Base-by-base conservation (phyloP, 2,888 invertebrate species). In the Glaucopsyche alexis region DNA sequence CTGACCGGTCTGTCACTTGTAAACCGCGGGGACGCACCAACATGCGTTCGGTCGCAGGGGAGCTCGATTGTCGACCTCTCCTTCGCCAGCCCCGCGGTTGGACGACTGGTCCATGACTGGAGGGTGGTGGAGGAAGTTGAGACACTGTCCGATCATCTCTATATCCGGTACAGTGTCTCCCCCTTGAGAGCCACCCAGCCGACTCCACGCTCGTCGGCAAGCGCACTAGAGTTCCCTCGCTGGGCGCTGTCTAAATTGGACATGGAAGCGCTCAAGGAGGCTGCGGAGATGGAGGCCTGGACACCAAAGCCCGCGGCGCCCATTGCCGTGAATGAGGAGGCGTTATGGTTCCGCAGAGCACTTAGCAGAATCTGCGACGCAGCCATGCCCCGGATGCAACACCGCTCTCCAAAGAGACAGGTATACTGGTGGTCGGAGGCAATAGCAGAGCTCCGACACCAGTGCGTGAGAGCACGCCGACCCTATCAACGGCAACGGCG, bases 371-470 rank as follows among this genome's bases (percentile, higher is more conserved):
- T 76, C 4, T 76, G 74, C 60, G 74, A 77, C 42, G 73, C 77
- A n/a, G n/a, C n/a, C n/a, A n/a, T n/a, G n/a, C n/a, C n/a, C n/a
- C n/a, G n/a, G n/a, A n/a, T n/a, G n/a, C 13, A 29, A 73, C 4
- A 75, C 75, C 75, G 73, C 74, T 67, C 29, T 14, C 40, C 70
- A 1, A 72, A n/a, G 16, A 42, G 55, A 14, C 69, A 47, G 45
- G 75, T 76, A 2, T 76, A 77, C 71, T 76, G 76, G 77, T 76
- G 77, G 77, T 71, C 77, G 1, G 64, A 45, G 2, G 72, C 72
- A 2, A 50, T 76, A 4, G 71, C 76, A 11, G 13, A 0, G 71
- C 76, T 11, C 74, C 45, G 5, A 9, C 45, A 5, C 45, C 45
- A 2, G 9, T 3, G 45, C 45, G 1, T 5, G 1, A 5, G 76